Conservation (phyloP, 2,113 vertebrate genomes). For the Spheniscus mendiculus region DNA sequence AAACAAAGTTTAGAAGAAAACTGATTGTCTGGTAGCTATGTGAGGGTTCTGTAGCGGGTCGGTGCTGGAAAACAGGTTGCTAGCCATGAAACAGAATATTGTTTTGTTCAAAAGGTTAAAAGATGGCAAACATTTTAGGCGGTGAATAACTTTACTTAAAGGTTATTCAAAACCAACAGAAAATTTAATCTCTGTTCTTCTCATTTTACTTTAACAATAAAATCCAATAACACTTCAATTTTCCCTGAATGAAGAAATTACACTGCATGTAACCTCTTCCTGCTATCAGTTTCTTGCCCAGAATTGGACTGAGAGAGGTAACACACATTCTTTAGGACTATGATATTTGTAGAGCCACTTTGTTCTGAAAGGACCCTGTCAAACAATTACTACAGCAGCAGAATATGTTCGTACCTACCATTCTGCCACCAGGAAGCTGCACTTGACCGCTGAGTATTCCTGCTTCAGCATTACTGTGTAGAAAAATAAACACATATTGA, state of each 20-base stretch:
- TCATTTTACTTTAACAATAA: neutral
- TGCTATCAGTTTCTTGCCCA: neutral
- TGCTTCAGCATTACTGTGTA: neutral
- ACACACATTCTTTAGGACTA: neutral
- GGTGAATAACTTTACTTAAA: neutral
- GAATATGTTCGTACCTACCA: neutral
- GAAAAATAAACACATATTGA: neutral
- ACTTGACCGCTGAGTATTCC: neutral
- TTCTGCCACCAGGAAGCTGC: neutral
- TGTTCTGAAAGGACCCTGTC: neutral
- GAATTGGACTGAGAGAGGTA: neutral
- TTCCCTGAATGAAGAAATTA: neutral
- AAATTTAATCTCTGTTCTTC: neutral
- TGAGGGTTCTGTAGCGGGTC: neutral
- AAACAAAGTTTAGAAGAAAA: neutral
- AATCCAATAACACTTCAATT: neutral
- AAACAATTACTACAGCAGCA: neutral
- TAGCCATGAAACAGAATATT: neutral
- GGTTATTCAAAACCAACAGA: neutral
- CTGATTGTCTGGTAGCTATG: neutral
- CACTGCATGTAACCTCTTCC: neutral
- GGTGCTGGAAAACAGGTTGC: neutral
- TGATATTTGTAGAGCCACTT: neutral
- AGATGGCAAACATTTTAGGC: rapidly evolving
- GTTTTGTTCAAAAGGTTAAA: neutral